Evolutionary conservation across 2,888 invertebrate species (phyloP).

Genomic region (Pheosia tremula): DNA sequence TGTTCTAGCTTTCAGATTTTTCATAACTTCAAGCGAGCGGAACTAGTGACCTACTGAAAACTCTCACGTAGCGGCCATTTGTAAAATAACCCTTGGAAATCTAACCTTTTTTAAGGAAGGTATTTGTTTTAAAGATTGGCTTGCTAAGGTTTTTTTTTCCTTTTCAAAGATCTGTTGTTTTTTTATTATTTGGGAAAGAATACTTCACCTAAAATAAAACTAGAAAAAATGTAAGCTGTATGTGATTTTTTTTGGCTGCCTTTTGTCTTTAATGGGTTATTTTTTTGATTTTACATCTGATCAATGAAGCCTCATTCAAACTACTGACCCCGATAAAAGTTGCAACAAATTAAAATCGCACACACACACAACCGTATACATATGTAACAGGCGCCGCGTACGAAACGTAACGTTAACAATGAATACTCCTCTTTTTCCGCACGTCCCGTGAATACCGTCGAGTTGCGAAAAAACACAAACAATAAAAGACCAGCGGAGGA

Average conservation of each 20-base stretch:
- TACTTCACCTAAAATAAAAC: no score
- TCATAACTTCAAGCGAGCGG: conserved; percentile 62
- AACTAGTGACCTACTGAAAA: conserved; percentile 49
- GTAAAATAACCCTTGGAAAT: conserved; percentile 50
- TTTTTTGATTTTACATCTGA: no score
- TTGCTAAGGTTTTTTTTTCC: conserved; percentile 42
- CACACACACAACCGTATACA: conserved; percentile 29
- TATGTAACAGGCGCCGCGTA: conserved; percentile 28
- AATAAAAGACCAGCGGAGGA: conserved; percentile 61
- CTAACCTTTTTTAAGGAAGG: conserved; percentile 41
- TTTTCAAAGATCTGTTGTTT: conserved; percentile 28
- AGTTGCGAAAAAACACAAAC: conserved; percentile 68
- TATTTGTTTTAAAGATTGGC: conserved; percentile 44
- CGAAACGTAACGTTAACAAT: conserved; percentile 67
- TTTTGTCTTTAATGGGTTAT: no score
- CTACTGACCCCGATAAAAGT: not conserved
- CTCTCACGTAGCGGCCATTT: conserved; percentile 57
- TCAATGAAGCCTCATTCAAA: not conserved
- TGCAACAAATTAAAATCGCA: conserved; percentile 30
- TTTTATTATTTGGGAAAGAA: conserved; percentile 9
- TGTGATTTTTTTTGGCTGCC: no score
- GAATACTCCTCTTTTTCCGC: conserved; percentile 58
- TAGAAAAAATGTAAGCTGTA: no score
- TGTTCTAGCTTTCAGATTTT: conserved; percentile 66
- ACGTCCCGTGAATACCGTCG: conserved; percentile 50